phyloP scores from a whole-genome alignment of 2,797 vertebrate genomes.

The Petrocephalus sullivani region DNA sequence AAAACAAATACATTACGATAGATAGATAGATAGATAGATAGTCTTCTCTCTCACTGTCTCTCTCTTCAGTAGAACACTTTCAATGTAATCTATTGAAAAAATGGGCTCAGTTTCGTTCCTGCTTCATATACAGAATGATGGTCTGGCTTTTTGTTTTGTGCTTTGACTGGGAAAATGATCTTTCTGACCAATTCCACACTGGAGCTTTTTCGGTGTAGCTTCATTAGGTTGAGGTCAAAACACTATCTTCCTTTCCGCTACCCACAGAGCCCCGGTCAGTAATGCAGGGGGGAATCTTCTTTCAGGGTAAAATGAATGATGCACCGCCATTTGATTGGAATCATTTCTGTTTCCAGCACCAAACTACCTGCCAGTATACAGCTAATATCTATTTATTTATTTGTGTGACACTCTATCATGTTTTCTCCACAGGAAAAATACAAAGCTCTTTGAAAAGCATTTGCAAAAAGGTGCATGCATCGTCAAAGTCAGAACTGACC shows the following conservation, averaged over 20 bases:
- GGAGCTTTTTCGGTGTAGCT: background rate
- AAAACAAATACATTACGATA: background rate
- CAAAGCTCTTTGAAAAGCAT: background rate
- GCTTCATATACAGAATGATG: background rate
- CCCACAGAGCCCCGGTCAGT: background rate
- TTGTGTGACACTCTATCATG: background rate
- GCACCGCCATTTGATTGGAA: background rate
- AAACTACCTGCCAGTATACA: background rate
- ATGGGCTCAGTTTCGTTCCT: background rate
- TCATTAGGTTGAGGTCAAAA: constrained; percentile 3
- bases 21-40: background rate
- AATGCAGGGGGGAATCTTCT: background rate
- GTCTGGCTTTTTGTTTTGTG: background rate
- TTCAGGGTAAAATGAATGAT: constrained; percentile 4
- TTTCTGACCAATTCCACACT: constrained; percentile 2
- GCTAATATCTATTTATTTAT: background rate
- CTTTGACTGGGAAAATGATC: constrained; percentile 1
- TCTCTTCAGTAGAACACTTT: background rate
- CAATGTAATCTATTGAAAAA: background rate
- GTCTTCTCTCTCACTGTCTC: background rate
- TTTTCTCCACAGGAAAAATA: background rate
- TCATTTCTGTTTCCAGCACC: background rate
- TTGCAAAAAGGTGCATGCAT: background rate
- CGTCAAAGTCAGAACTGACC: background rate
- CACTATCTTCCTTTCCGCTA: background rate